Base-by-base conservation (phyloP, 2,888 invertebrate genomes). In the Hydrotaea diabolus region DNA sequence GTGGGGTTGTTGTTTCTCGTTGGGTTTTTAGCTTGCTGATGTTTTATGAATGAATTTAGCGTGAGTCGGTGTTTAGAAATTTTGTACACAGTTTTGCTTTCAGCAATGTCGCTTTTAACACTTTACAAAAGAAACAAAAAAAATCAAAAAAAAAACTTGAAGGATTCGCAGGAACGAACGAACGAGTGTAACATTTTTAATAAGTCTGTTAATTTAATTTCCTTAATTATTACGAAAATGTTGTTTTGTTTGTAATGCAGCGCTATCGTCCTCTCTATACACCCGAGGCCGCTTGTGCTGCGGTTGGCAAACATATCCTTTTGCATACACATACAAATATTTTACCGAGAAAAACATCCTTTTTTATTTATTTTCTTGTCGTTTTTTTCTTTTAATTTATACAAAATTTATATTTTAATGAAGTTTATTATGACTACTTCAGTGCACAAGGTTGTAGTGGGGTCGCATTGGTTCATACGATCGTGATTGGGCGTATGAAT, bases 81-180 rank as follows among this genome's bases (percentile, higher is more conserved):
- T 64, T 57, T 59, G 17, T 39, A 84, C 80, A 84, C 75, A 78
- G 39, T 64, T 78, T 84, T 72, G 75, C 75, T 84, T n/a, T n/a
- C n/a, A n/a, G n/a, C n/a, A n/a, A n/a, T n/a, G n/a, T n/a, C n/a
- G n/a, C n/a, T n/a, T 84, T 83, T 78, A 72, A 75, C 72, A 84
- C 75, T 72, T 78, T 78, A 49, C 64, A 36, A 23, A 31, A 31
- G 11, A 43, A 21, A 55, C 21, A 21, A 59, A 43, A 39, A 59
- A 39, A 79, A 73, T 39, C 17, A 69, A 39, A 43, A 66, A 76
- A 46, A 46, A 77, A 73, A 3, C n/a, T 31, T n/a, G 59, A 82
- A 77, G 46, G 26, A 36, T 36, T 3, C 36, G 8, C 36, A 36
- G 8, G 36, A 36, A 36, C 36, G 36, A 39, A 39, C 39, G 39